Conservation (phyloP, 2,113 vertebrate species). For the Vireo altiloquus region DNA sequence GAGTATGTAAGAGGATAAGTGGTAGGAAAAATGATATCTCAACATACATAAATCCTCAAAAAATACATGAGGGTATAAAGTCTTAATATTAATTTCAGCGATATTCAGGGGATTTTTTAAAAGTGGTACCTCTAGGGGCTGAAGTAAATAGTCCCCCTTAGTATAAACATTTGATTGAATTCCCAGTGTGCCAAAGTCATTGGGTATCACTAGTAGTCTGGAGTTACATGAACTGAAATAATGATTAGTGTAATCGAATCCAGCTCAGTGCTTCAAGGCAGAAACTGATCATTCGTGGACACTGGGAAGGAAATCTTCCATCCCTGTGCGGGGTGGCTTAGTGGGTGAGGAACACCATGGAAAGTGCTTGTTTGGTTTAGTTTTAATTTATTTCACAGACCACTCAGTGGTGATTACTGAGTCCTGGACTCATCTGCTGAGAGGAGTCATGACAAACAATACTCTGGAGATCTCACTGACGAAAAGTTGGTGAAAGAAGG, state of each 20-base stretch:
- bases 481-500: background rate
- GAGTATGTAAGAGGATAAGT: slow-evolving; percentile 63
- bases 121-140: slow-evolving; percentile 61
- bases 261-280: slow-evolving; percentile 17
- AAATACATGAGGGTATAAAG: slow-evolving; percentile 68
- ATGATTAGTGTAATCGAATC: slow-evolving; percentile 35
- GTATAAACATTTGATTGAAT: slow-evolving; percentile 64
- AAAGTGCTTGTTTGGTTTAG: background rate
- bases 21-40: slow-evolving; percentile 67
- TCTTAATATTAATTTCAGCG: slow-evolving; percentile 65
- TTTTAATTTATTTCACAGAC: background rate
- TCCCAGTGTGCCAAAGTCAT: slow-evolving; percentile 50
- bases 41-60: slow-evolving; percentile 62
- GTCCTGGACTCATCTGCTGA: background rate
- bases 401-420: background rate
- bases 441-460: background rate
- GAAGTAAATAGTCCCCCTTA: slow-evolving; percentile 64
- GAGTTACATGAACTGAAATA: slow-evolving; percentile 51
- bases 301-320: background rate
- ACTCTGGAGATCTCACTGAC: background rate
- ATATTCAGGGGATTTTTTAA: slow-evolving; percentile 48
- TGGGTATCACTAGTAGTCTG: slow-evolving; percentile 41
- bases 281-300: slow-evolving; percentile 1
- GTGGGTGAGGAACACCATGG: background rate
- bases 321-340: background rate